Conservation (phyloP, 2,113 vertebrate species). For the Aptenodytes forsteri region DNA sequence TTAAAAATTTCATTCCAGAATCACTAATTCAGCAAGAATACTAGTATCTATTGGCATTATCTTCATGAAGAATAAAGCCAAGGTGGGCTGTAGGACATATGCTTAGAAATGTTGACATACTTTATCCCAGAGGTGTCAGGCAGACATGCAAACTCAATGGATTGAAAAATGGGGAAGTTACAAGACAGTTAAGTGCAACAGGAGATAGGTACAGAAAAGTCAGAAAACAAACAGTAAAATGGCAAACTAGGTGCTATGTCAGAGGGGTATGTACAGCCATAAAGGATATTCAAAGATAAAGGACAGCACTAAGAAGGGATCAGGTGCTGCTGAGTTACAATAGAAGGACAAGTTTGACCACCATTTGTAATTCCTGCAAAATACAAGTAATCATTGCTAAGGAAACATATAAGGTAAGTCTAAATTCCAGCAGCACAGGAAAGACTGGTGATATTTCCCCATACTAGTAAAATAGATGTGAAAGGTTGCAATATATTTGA, state of each 20-base stretch:
- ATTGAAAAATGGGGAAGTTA: neutral
- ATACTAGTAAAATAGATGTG: neutral
- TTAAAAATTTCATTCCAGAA: neutral
- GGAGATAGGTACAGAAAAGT: neutral
- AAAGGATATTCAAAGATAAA: neutral
- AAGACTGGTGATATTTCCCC: neutral
- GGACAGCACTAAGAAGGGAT: neutral
- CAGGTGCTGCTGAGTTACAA: neutral
- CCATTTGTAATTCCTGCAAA: neutral
- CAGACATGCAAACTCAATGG: neutral
- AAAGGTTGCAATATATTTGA: neutral
- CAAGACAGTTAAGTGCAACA: neutral
- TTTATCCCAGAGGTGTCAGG: neutral
- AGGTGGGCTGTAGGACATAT: neutral
- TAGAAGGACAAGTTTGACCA: neutral
- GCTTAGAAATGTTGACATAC: neutral
- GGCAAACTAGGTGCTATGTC: neutral
- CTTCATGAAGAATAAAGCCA: neutral
- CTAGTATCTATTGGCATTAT: neutral
- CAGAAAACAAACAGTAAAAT: neutral
- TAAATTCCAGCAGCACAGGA: neutral
- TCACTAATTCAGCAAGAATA: neutral
- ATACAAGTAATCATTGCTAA: neutral
- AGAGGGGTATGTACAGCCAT: neutral
- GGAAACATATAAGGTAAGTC: neutral